Evolutionary conservation across 2,797 vertebrate genomes (phyloP).

Genomic region (Sebastes vulpes): DNA sequence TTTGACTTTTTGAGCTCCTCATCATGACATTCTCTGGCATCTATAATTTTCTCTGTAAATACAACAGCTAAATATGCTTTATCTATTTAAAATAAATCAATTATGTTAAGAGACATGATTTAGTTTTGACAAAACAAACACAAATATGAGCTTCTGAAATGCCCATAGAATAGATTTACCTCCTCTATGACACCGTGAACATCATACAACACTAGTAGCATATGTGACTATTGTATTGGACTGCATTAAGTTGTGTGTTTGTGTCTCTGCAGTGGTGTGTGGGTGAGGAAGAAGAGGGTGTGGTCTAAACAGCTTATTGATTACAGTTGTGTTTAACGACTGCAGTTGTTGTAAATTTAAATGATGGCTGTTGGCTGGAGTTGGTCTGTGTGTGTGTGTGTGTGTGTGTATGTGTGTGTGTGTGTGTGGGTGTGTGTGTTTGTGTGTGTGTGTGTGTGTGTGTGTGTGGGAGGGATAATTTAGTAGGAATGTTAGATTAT

Average conservation of each 20-base stretch:
- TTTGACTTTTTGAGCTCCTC: no score
- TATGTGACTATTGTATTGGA: neutral
- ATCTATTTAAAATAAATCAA: neutral
- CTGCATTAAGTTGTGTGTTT: neutral
- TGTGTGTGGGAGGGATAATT: neutral
- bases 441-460: no score
- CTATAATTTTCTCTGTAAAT: no score
- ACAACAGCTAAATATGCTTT: no score
- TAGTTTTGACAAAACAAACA: neutral
- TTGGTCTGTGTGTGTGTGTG: neutral
- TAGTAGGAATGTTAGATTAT: neutral
- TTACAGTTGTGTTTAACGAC: conserved; percentile 57
- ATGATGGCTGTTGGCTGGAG: conserved; percentile 50
- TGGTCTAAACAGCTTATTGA: conserved; percentile 63
- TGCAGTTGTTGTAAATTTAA: conserved; percentile 79
- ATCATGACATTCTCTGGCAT: no score
- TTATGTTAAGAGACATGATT: neutral
- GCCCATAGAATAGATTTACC: neutral
- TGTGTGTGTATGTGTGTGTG: neutral
- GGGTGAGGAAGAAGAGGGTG: conserved; percentile 22
- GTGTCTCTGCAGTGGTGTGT: conserved; percentile 37
- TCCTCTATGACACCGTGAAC: neutral
- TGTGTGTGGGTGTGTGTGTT: no score
- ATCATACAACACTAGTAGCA: neutral
- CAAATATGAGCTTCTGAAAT: neutral